Evolutionary conservation across 2,113 vertebrate species (phyloP).

Genomic region (Psammodynastes pulverulentus): DNA sequence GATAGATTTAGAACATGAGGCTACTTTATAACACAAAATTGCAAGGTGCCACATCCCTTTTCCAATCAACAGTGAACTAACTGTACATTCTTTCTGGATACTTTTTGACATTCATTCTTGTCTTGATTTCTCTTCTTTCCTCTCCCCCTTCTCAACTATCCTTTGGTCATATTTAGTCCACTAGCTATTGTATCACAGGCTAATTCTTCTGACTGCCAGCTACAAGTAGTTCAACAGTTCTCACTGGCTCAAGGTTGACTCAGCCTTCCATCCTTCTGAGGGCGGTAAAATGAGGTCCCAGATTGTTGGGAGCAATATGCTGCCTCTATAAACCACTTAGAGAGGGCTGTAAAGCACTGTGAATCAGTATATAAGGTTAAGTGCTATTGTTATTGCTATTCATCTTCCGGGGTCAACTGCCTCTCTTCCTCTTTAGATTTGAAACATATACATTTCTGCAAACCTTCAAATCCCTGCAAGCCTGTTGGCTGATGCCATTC

Average conservation of each 20-base stretch:
- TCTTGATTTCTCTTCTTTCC: neutral
- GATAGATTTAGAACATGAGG: neutral
- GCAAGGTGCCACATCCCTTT: neutral
- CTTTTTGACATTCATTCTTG: neutral
- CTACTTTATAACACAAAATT: neutral
- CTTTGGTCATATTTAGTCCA: neutral
- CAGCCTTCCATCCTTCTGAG: too few relatives aligned
- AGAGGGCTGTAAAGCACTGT: too few relatives aligned
- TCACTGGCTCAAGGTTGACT: too few relatives aligned
- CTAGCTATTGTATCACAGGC: neutral
- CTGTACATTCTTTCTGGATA: neutral
- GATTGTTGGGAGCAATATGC: too few relatives aligned
- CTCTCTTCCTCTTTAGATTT: neutral
- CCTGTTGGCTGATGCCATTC: neutral
- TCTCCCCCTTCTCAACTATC: neutral
- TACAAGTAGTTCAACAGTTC: too few relatives aligned
- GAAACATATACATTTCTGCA: neutral
- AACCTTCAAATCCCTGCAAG: neutral
- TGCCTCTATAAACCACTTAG: too few relatives aligned
- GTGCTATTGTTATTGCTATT: neutral
- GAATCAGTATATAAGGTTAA: too few relatives aligned
- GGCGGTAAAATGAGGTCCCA: too few relatives aligned
- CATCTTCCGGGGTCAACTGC: too few relatives aligned
- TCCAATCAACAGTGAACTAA: neutral
- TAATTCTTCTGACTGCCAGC: too few relatives aligned